Percentiles rank a stretch among this genome's conserved stretches.
Evolutionary conservation across 2,113 vertebrate species (phyloP).

Genomic region (Microtus richardsoni): DNA sequence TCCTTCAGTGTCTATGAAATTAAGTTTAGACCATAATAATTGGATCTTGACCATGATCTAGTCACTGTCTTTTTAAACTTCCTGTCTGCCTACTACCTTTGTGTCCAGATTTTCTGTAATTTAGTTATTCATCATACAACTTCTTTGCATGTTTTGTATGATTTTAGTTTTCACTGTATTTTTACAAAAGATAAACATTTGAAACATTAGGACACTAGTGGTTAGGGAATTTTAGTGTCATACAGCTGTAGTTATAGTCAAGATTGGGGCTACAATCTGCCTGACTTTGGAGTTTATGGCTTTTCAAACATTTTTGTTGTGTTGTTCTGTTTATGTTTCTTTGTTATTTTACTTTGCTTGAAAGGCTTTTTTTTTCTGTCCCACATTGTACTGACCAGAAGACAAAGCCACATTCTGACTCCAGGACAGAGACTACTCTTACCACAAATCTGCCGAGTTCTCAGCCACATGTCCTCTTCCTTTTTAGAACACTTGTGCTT

Average conservation of each 20-base stretch:
- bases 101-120: conserved; percentile 17
- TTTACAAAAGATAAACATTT: conserved; percentile 34
- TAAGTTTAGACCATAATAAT: background rate
- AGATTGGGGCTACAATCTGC: background rate
- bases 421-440: background rate
- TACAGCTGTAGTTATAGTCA: background rate
- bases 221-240: background rate
- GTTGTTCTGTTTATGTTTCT: background rate
- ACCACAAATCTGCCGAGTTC: background rate
- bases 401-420: background rate
- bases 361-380: background rate
- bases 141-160: background rate
- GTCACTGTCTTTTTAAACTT: conserved; percentile 1
- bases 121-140: conserved; percentile 3
- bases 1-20: background rate
- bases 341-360: conserved; percentile 36
- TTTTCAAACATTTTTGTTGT: background rate
- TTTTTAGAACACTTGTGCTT: background rate
- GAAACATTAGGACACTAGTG: background rate
- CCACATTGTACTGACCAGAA: background rate
- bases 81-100: background rate
- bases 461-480: background rate
- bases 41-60: conserved; percentile 6
- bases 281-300: background rate
- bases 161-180: background rate